phyloP scores from a whole-genome alignment of 2,113 vertebrate species.

The Channa maculata region DNA sequence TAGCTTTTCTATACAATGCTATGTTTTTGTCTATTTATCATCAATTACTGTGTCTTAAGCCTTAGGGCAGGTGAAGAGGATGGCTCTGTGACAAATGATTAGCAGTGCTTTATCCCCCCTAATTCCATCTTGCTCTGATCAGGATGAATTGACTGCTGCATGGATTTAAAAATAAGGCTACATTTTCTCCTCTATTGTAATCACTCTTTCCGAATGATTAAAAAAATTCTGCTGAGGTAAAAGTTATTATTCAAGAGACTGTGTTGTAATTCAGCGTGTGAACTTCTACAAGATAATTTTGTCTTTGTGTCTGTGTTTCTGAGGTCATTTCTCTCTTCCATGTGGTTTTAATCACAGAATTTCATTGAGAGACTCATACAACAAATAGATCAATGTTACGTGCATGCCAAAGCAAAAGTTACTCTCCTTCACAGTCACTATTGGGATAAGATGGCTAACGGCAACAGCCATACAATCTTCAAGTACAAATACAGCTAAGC shows the following conservation, averaged over 20 bases:
- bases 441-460: constrained; percentile 74
- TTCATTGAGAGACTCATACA: constrained; percentile 65
- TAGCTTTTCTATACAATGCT: background rate
- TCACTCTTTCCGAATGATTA: constrained; percentile 32
- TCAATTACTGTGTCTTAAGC: constrained; percentile 5
- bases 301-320: constrained; percentile 33
- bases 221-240: constrained; percentile 25
- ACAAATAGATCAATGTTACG: constrained; percentile 75
- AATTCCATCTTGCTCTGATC: constrained; percentile 36
- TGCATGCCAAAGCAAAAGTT: constrained; percentile 72
- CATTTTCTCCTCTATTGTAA: constrained; percentile 25
- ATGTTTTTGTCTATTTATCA: constrained; percentile 23
- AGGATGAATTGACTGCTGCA: constrained; percentile 9
- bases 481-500: constrained; percentile 86
- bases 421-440: constrained; percentile 67
- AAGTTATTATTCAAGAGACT: constrained; percentile 18
- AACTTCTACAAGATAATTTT: constrained; percentile 24
- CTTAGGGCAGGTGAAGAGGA: constrained; percentile 21
- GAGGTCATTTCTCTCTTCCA: constrained; percentile 37
- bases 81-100: constrained; percentile 29
- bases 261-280: constrained; percentile 27
- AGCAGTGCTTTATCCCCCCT: constrained; percentile 5
- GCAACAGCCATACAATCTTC: constrained; percentile 82
- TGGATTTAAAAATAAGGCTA: constrained; percentile 2
- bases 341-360: constrained; percentile 71